Evolutionary conservation across 1,140 invertebrate species (phyloP), one percentile per base, ranked within the genome.

Genomic region (Drosophila bocqueti): DNA sequence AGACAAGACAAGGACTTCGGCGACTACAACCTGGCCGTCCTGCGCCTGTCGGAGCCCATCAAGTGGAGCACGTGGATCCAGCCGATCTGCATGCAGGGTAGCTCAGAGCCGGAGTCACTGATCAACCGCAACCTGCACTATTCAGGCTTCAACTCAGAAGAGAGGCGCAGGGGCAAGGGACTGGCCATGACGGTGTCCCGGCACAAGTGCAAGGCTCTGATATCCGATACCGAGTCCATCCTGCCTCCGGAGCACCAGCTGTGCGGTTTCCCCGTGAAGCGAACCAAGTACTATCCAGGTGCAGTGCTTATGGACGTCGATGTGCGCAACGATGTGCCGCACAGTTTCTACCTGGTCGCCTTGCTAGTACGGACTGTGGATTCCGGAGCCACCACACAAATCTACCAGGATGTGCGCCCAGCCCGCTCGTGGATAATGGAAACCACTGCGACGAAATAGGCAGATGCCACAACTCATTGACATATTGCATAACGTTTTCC

Each of bases 361-460:
- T 16, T 89, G 7, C 50, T 89, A 24, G 59, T 60, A 4, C 63
- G 57, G 21, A 50, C 43, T 7, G 15, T 71, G 7, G 49, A 43
- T 7, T 11, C 15, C 13, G 60, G 63, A 0, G 34, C 66, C 11
- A 71, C 66, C 11, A 45, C 83, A 0, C 43, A 69, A 21, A 42
- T 79, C n/a, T 86, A 69, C 9, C 84, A 89, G 52, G 85, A 90
- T 49, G n/a, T 84, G 21, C 46, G 81, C 7, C 62, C 40, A 2
- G 63, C 66, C 46, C 81, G 66, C 31, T 55, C 59, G 2, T 87
- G 84, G 84, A 69, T 87, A 34, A 9, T 57, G 24, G 67, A 69
- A 21, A 83, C 64, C 52, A 57, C 49, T 2, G 16, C 36, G 2
- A 38, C 45, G 11, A 40, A 50, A 16, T 52, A 76, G 36, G 18